Conservation (phyloP, 2,888 invertebrate species). For the Arrhopalites spinosus region DNA sequence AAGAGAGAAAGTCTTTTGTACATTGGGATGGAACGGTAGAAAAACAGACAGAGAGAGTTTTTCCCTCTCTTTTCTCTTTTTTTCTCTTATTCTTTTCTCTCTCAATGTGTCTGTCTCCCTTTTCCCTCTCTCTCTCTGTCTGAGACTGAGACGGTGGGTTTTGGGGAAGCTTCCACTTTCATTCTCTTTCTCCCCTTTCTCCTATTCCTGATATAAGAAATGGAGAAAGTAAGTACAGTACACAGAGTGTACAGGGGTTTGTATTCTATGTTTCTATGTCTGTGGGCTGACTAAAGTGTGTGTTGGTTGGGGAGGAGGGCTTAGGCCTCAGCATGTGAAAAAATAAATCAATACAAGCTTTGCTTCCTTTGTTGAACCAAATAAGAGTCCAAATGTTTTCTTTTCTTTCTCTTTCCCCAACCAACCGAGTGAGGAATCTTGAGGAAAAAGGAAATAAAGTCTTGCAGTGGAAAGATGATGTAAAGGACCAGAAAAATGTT, state of each 20-base stretch:
- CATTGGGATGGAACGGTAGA: neutral
- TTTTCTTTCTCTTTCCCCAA: slow-evolving; percentile 13
- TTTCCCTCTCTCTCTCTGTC: neutral
- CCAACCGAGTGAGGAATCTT: neutral
- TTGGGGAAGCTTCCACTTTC: too few species aligned
- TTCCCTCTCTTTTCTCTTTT: neutral
- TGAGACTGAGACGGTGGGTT: neutral
- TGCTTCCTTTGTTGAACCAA: slow-evolving; percentile 21
- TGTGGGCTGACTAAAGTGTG: slow-evolving; percentile 11
- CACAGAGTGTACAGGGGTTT: neutral
- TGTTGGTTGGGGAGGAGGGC: neutral
- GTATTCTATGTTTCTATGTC: neutral
- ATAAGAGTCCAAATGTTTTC: slow-evolving; percentile 20
- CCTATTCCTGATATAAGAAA: neutral
- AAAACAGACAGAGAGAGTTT: neutral
- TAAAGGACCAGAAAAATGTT: too few species aligned
- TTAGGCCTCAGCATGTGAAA: slow-evolving; percentile 10
- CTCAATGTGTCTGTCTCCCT: neutral
- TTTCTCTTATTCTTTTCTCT: neutral
- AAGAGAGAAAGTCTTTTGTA: neutral
- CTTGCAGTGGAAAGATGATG: too few species aligned
- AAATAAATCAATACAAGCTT: slow-evolving; percentile 22
- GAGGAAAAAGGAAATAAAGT: too few species aligned
- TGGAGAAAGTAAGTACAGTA: neutral
- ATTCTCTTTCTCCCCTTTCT: too few species aligned